Percentiles rank a stretch among this genome's conserved stretches.
Evolutionary conservation across 2,888 invertebrate genomes (phyloP).

Genomic region (Andrena trimmerana): DNA sequence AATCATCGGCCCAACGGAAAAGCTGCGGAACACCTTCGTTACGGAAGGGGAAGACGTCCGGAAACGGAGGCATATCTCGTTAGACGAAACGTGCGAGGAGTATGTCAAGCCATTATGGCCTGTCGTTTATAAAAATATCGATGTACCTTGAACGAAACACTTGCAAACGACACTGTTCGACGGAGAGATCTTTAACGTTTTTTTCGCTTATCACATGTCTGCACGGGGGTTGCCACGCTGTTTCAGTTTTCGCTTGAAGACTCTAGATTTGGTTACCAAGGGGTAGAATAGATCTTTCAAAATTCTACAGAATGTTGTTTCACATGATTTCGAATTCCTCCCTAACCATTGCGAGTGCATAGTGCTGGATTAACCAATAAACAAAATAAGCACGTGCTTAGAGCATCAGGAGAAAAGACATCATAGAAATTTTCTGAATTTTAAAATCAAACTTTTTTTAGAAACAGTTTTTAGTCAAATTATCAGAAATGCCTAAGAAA

Average conservation of each 20-base stretch:
- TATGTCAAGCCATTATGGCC: constrained; percentile 2
- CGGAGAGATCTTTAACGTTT: constrained; percentile 29
- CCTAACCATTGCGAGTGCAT: too few relatives aligned
- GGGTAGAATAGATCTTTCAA: neutral
- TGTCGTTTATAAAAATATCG: constrained; percentile 41
- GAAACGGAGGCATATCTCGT: constrained; percentile 35
- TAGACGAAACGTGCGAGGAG: constrained; percentile 27
- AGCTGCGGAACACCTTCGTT: constrained; percentile 26
- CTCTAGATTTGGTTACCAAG: neutral
- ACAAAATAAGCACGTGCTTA: too few relatives aligned
- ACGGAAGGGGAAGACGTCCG: constrained; percentile 53
- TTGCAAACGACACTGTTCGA: constrained; percentile 16
- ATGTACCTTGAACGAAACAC: constrained; percentile 24
- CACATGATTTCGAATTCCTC: too few relatives aligned
- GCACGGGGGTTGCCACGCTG: neutral
- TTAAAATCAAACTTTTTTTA: too few relatives aligned
- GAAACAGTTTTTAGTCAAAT: too few relatives aligned
- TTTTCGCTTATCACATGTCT: constrained; percentile 31
- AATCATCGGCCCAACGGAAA: neutral
- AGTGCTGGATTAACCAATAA: too few relatives aligned
- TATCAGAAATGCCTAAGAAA: too few relatives aligned
- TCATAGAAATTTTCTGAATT: too few relatives aligned
- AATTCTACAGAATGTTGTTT: too few relatives aligned
- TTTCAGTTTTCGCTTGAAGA: neutral
- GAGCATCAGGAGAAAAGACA: too few relatives aligned